These are phyloP conservation scores for Strigamia crassipes DNA, from an alignment of 2,888 invertebrate genomes.

Conservation along the genomic window DNA sequence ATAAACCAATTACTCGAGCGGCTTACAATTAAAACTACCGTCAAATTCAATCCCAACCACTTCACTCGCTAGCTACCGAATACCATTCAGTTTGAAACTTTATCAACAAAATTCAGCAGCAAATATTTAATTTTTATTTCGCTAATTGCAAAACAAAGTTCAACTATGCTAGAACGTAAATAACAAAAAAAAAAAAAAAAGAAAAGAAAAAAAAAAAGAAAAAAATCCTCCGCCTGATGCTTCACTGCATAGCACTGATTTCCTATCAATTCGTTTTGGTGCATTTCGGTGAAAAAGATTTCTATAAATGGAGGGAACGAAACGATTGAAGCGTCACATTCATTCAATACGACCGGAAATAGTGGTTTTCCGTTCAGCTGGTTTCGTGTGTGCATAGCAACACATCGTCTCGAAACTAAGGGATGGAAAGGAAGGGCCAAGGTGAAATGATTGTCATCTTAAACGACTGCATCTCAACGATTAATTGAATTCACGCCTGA, in stretches of 20 bases:
- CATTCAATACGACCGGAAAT: conserved; percentile 10
- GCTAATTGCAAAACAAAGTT: too few relatives aligned
- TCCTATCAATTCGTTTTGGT: not conserved
- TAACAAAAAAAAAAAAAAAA: not conserved
- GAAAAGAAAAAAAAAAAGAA: not conserved
- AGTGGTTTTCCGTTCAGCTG: conserved; percentile 10
- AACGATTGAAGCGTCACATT: conserved; percentile 2
- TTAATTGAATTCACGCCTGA: not conserved
- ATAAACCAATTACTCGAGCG: conserved; percentile 4
- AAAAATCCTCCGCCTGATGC: not conserved
- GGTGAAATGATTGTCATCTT: not conserved
- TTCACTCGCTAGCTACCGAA: not conserved
- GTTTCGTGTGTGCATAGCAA: not conserved
- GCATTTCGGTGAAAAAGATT: conserved; percentile 4
- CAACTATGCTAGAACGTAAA: not conserved
- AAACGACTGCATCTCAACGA: conserved; percentile 3
- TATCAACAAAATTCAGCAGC: too few relatives aligned
- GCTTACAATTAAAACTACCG: not conserved
- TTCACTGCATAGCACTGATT: not conserved
- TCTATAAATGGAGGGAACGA: not conserved
- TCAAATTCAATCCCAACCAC: not conserved
- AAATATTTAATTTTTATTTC: too few relatives aligned
- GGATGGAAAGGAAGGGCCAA: not conserved
- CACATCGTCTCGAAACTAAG: not conserved
- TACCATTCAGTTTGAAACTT: too few relatives aligned